Evolutionary conservation across 2,888 invertebrate genomes (phyloP).

Genomic region (Watsonalla cultraria): DNA sequence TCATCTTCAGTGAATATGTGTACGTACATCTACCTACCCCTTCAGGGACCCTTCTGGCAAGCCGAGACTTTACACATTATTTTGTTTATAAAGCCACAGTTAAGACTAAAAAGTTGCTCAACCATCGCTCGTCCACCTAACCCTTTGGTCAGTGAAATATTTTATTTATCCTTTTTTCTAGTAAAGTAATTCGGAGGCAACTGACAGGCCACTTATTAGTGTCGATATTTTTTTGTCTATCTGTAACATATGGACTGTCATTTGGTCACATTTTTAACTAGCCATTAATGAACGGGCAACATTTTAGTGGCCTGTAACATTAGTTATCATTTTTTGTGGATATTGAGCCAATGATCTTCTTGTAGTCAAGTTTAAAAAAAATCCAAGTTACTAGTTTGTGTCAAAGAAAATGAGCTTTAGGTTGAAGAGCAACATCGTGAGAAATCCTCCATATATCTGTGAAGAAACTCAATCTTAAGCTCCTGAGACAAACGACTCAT

Average conservation of each 20-base stretch:
- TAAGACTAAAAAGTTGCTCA: background rate
- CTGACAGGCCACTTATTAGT: conserved; percentile 28
- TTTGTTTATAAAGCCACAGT: too few relatives aligned
- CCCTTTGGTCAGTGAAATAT: conserved; percentile 17
- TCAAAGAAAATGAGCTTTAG: too few relatives aligned
- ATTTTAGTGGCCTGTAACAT: background rate
- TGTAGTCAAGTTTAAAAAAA: too few relatives aligned
- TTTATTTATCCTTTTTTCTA: conserved; percentile 14
- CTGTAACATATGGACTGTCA: conserved; percentile 29
- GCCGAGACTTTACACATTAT: too few relatives aligned
- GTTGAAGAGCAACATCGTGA: too few relatives aligned
- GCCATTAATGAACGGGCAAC: conserved; percentile 13
- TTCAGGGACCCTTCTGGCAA: too few relatives aligned
- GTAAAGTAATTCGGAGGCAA: conserved; percentile 42
- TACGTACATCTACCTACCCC: too few relatives aligned
- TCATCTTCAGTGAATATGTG: too few relatives aligned
- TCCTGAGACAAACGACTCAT: background rate
- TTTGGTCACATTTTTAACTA: conserved; percentile 10
- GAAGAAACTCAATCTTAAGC: too few relatives aligned
- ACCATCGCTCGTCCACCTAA: conserved; percentile 17
- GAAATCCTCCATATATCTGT: too few relatives aligned
- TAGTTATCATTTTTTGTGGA: background rate
- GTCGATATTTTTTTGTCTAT: conserved; percentile 17
- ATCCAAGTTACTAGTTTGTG: too few relatives aligned
- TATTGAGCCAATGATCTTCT: background rate